These are phyloP conservation scores for Alosa sapidissima DNA, from an alignment of 2,797 vertebrate species.

Conservation along the genomic window DNA sequence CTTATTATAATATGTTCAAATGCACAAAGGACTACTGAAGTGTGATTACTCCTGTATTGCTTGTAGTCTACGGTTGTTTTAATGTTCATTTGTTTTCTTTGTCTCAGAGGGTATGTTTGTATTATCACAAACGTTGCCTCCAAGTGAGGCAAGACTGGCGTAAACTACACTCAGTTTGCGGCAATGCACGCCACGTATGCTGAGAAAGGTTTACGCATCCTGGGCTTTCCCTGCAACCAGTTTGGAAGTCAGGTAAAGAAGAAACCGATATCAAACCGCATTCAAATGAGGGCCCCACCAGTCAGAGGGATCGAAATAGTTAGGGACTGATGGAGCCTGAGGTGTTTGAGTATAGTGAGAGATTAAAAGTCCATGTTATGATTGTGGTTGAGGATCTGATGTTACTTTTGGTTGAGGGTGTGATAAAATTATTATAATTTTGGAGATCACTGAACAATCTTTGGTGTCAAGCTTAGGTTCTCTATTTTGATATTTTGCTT, in stretches of 20 bases:
- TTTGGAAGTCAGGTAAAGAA: conserved; percentile 89
- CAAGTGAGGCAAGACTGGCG: conserved; percentile 92
- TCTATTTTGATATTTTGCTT: not conserved
- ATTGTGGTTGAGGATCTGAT: too few relatives aligned
- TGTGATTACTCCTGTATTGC: not conserved
- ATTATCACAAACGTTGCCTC: conserved; percentile 94
- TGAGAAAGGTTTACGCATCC: conserved; percentile 92
- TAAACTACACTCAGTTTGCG: conserved; percentile 97
- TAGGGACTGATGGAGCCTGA: too few relatives aligned
- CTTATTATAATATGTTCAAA: not conserved
- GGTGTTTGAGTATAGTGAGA: too few relatives aligned
- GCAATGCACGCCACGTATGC: conserved; percentile 85
- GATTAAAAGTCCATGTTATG: too few relatives aligned
- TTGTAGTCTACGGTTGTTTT: not conserved
- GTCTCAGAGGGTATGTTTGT: conserved; percentile 82
- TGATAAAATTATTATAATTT: too few relatives aligned
- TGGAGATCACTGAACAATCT: not conserved
- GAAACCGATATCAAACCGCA: not conserved
- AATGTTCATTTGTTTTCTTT: not conserved
- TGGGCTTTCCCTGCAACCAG: conserved; percentile 97
- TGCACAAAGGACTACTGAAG: not conserved
- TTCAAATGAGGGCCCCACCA: too few relatives aligned
- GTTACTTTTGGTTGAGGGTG: too few relatives aligned
- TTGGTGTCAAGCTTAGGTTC: not conserved
- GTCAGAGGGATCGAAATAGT: too few relatives aligned